These are phyloP conservation scores for Arnoldichthys spilopterus DNA, from an alignment of 2,797 vertebrate genomes.

Conservation along the genomic window DNA sequence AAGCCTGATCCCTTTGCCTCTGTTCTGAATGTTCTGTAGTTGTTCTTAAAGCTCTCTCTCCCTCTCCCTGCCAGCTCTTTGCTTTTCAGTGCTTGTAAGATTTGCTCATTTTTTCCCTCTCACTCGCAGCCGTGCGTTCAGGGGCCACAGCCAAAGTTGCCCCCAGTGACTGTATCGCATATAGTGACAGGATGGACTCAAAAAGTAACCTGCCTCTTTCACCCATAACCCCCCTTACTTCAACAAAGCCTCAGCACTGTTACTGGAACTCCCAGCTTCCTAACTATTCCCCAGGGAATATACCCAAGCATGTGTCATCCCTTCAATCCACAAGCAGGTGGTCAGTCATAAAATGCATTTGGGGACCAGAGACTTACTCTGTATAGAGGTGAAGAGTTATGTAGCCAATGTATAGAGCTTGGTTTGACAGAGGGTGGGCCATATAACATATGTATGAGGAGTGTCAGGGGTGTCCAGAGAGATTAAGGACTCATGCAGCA, in stretches of 20 bases:
- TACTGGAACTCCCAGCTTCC: constrained; percentile 27
- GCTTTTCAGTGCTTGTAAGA: constrained; percentile 74
- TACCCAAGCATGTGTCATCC: constrained; percentile 42
- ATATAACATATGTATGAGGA: neutral
- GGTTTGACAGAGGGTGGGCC: neutral
- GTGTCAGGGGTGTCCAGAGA: neutral
- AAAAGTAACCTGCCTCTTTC: neutral
- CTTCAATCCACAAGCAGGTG: constrained; percentile 17
- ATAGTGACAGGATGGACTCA: constrained; percentile 21
- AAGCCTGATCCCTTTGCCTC: constrained; percentile 70
- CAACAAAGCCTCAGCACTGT: constrained; percentile 38
- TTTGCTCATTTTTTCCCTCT: constrained; percentile 55
- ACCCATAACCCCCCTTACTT: neutral
- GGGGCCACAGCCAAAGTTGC: constrained; percentile 39
- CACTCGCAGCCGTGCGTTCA: constrained; percentile 42
- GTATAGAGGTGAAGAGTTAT: constrained; percentile 3
- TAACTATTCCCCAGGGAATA: constrained; percentile 35
- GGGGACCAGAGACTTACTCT: constrained; percentile 31
- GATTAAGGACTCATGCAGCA: constrained; percentile 1
- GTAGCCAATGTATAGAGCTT: neutral
- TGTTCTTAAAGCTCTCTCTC: constrained; percentile 67
- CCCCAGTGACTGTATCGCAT: constrained; percentile 45
- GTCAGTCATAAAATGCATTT: constrained; percentile 28
- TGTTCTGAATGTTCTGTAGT: constrained; percentile 79
- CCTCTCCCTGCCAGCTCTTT: constrained; percentile 54